Base-by-base conservation (phyloP, 2,113 vertebrate species). In the Psephotus haematonotus region DNA sequence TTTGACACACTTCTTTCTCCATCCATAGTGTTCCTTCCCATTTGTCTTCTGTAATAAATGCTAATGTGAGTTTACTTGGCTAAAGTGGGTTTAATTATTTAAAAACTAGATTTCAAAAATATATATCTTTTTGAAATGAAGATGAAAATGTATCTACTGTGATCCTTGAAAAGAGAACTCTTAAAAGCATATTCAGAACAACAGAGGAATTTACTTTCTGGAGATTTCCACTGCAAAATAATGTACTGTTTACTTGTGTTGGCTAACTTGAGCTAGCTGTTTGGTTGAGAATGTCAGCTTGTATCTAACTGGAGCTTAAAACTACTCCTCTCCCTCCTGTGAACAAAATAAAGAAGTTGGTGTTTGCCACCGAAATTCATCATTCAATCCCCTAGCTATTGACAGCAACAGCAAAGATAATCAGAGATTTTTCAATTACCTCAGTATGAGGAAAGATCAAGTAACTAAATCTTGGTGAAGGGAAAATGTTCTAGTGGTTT, bases 171-270 rank as follows among this genome's bases (percentile, higher is more conserved):
- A 53, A 39, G 7, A 2, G 15, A 47, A 28, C 2, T 57, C 8
- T 60, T 59, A 29, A 31, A 47, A 33, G 2, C 7, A 4, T 35
- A 65, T 79, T 67, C 39, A 43, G 55, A 78, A 29, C 7, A 62
- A n/a, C 7, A 41, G 20, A 79, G 23, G 14, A 50, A 35, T 33
- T 71, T 79, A 3, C 28, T 68, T 47, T 7, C 43, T n/a, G 20
- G 31, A 24, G 17, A 8, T 20, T 2, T 63, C 18, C 55, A n/a
- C 29, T 20, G 11, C 11, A 57, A 64, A 67, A 87, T 44, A 71
- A 59, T 24, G 28, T 74, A 5, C 23, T 57, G 6, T 62, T 53
- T 33, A 12, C 7, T 64, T 2, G 3, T 0, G 0, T 31, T 57
- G 23, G 10, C 28, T 57, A 33, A 57, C 37, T 83, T 37, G 28